Evolutionary conservation across 2,888 invertebrate genomes (phyloP), one percentile per base, ranked within the genome.

Genomic region (Dryobota labecula): DNA sequence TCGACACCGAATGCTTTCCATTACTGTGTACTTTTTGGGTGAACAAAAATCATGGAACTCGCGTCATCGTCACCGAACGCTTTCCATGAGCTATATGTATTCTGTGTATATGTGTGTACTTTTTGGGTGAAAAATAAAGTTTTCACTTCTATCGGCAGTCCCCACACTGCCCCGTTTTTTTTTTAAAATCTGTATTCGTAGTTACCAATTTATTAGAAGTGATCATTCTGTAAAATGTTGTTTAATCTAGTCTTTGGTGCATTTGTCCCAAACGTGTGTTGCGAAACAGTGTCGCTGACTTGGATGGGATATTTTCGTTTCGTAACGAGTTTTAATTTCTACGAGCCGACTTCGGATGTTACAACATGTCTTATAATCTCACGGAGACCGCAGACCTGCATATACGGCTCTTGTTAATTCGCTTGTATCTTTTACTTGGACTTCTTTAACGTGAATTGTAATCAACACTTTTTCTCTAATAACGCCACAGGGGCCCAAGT

Each of bases 251-350:
- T 90, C 89, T 90, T 73, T 89, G 89, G 68, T 65, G 57, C 20
- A 41, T 80, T 78, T 86, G 80, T 85, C 83, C 75, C 75, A 74
- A 76, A 86, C 79, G 79, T 73, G 61, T 78, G 80, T 90, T 89
- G 84, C 86, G 86, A 86, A 88, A 88, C 83, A 79, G 78, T 82
- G 82, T 84, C 82, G 83, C 84, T 82, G 78, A 67, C 78, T 81
- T 82, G 78, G 84, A 74, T 79, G 78, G 72, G 72, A 76, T 82
- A 77, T 82, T 83, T 84, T 75, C 33, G 76, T 80, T 73, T 72
- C 75, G 83, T 74, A 86, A 84, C 82, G 27, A 69, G 60, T 80
- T 85, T 85, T 78, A 58, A 85, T 80, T 83, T 74, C 69, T 76
- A 73, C 77, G 20, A 70, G 56, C 56, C 45, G 75, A 64, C 67